Conservation (phyloP, 2,797 vertebrate species). For the Epinephelus malabaricus region DNA sequence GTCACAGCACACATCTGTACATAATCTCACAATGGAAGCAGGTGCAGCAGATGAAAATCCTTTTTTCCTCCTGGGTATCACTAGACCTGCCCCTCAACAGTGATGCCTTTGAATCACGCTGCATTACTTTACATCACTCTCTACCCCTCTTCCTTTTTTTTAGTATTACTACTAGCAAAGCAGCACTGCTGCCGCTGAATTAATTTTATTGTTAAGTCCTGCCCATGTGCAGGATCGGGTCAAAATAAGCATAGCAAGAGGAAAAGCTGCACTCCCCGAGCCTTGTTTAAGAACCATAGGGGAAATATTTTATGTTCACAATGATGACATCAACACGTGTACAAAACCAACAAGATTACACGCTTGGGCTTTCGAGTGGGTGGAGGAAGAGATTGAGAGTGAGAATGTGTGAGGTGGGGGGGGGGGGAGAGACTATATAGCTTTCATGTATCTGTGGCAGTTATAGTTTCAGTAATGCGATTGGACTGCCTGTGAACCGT, state of each 20-base stretch:
- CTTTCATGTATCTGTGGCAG: constrained; percentile 74
- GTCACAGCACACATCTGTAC: constrained; percentile 66
- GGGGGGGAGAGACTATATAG: constrained; percentile 56
- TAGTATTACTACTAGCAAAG: constrained; percentile 31
- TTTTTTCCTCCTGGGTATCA: constrained; percentile 37
- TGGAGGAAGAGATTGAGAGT: constrained; percentile 77
- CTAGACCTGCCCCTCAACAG: constrained; percentile 43
- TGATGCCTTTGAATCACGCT: constrained; percentile 47
- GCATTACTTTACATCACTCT: constrained; percentile 53
- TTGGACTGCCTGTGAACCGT: constrained; percentile 58
- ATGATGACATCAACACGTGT: constrained; percentile 85
- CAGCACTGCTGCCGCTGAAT: constrained; percentile 23
- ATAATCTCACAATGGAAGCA: constrained; percentile 59
- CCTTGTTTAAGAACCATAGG: constrained; percentile 61
- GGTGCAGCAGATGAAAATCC: constrained; percentile 61
- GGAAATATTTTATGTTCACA: constrained; percentile 75
- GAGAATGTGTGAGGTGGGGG: constrained; percentile 62
- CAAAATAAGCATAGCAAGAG: constrained; percentile 44
- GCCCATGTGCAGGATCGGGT: constrained; percentile 42
- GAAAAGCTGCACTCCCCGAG: constrained; percentile 45
- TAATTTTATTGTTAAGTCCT: constrained; percentile 27
- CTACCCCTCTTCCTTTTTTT: constrained; percentile 15
- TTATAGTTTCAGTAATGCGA: constrained; percentile 66
- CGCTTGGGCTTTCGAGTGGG: constrained; percentile 82
- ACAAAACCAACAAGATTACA: constrained; percentile 83